A percentile compares a stretch with the other conserved stretches of the same genome.
Conservation (phyloP, 2,797 vertebrate species). For the Psittacula echo region DNA sequence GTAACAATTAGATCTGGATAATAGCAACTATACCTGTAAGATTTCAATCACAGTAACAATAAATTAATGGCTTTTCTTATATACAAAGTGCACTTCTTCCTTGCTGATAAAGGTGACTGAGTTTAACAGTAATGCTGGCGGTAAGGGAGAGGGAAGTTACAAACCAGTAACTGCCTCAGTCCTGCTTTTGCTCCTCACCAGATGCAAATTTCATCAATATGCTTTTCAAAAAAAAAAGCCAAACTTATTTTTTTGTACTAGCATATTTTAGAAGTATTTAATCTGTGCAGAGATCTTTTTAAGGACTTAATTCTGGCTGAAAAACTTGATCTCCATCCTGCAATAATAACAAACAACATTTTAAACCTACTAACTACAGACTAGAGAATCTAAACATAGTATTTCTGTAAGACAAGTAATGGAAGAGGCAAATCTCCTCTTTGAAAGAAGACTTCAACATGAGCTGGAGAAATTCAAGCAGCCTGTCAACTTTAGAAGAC, state of each 20-base stretch:
- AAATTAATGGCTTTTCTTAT: not conserved
- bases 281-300: not conserved
- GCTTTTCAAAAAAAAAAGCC: not conserved
- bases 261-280: not conserved
- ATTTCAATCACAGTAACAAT: not conserved
- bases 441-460: not conserved
- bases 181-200: constrained; percentile 1
- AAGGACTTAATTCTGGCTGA: not conserved
- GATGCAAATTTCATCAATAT: not conserved
- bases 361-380: not conserved
- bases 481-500: not conserved
- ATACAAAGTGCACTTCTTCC: not conserved
- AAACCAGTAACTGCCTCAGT: not conserved
- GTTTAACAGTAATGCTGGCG: not conserved
- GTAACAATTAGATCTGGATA: not conserved
- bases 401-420: not conserved
- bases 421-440: not conserved
- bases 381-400: not conserved
- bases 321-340: not conserved
- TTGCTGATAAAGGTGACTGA: not conserved
- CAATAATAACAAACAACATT: not conserved
- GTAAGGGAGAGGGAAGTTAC: not conserved
- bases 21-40: not conserved
- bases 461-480: not conserved
- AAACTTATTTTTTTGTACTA: not conserved